Evolutionary conservation across 2,113 vertebrate species (phyloP), one percentile per base, ranked within the genome.

Genomic region (Opisthocomus hoazin): DNA sequence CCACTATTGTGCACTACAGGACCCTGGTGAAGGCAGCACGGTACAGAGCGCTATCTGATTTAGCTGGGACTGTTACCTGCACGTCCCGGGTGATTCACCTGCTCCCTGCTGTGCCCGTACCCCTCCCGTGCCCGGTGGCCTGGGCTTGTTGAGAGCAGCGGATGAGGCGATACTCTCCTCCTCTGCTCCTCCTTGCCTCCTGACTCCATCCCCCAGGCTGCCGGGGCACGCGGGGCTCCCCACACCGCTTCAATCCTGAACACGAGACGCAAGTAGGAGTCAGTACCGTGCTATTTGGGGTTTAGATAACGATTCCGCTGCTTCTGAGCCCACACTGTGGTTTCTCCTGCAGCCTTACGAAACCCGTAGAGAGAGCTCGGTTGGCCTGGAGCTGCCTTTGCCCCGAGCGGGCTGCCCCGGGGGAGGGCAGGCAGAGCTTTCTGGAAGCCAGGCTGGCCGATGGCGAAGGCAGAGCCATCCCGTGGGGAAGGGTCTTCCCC

Each of bases 261-360:
- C 89, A 90, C 6, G 37, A 96, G 93, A 74, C 76, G 74, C 39
- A 88, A 95, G 92, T 86, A 86, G 95, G 92, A 89, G 93, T 94
- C 73, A 89, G 86, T 63, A 77, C 91, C 41, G 23, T 74, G 89
- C 93, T 94, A 84, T 84, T 92, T 90, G 50, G 58, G 83, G 95
- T 77, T 93, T 83, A 61, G 93, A 54, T 88, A 95, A 85, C 11
- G 7, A 90, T 84, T 89, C 50, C 5, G 2, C 76, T 84, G 46
- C 76, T 90, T 73, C 79, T 92, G 63, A 90, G 93, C 91, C 91
- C 86, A 78, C 93, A 74, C 8, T 34, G 51, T 74, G 86, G 76
- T 78, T 90, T 91, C 80, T 94, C 54, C 68, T 77, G 50, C 79
- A 89, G 89, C 89, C 86, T 93, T 84, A 93, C 1, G 23, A 93